Evolutionary conservation across 2,888 invertebrate species (phyloP), one percentile per base, ranked within the genome.

Genomic region (Nomada lathburiana): DNA sequence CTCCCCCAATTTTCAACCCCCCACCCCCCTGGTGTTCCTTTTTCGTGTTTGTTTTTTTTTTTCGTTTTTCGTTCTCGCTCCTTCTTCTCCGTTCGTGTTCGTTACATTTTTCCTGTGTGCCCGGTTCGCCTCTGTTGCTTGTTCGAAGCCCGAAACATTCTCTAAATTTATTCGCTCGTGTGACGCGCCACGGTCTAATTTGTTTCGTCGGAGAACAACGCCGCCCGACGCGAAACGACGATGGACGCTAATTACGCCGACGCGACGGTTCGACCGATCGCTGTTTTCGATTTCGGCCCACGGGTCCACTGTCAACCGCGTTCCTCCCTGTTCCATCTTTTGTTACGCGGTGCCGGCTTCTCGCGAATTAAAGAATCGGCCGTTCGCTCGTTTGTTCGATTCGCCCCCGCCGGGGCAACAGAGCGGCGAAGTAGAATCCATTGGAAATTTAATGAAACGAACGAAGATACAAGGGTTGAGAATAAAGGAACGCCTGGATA

Each of bases 101-200:
- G 10, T 36, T 36, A 36, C 36, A 7, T 20, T 4, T 16, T 1
- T 10, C 10, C n/a, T 42, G n/a, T 26, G 20, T 63, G 36, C 16
- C 7, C n/a, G 9, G 16, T 20, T 11, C 11, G 23, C 16, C 50
- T 67, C 64, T 67, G 55, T 64, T 74, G 55, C 26, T 73, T 74
- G 64, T 82, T 75, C 80, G 85, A 20, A 18, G 79, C 76, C 78
- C 85, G 85, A 84, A 87, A 88, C 88, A 87, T 90, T 89, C 87
- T 86, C 89, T 84, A 88, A 91, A 89, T 91, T 90, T 90, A 89
- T 89, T 90, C 88, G 86, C 83, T 89, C 86, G 84, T 80, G 89
- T 85, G 86, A 86, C 86, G 83, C 81, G 80, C 80, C 77, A 80
- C 80, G 85, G 82, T 86, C 85, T 89, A 88, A 89, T 89, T 89